Evolutionary conservation across 2,797 vertebrate genomes (phyloP).

Genomic region (Sebastes steindachneri): DNA sequence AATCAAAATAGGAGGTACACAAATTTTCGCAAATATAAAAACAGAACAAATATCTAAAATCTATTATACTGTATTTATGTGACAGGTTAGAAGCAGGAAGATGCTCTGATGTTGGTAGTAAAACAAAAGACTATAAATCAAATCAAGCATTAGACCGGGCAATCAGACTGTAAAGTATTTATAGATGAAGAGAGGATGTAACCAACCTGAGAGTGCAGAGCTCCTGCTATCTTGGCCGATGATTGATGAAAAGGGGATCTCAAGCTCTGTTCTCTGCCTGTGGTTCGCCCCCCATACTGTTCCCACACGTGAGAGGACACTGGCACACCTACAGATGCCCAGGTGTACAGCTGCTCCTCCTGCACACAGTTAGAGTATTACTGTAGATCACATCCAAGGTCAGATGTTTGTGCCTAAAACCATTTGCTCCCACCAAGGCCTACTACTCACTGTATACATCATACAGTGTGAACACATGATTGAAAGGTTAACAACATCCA

Average conservation of each 20-base stretch:
- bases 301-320: constrained; percentile 86
- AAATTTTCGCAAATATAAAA: not conserved
- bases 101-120: not conserved
- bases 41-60: not conserved
- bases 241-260: constrained; percentile 79
- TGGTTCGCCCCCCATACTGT: constrained; percentile 83
- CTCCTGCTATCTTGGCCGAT: constrained; percentile 29
- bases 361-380: constrained; percentile 55
- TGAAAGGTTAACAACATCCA: constrained; percentile 7
- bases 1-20: not conserved
- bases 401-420: not conserved
- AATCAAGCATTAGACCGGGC: not conserved
- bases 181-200: not conserved
- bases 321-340: constrained; percentile 90
- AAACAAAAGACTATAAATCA: not conserved
- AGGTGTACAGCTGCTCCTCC: constrained; percentile 95
- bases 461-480: not conserved
- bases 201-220: constrained; percentile 59
- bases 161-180: constrained; percentile 1
- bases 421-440: not conserved
- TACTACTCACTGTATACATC: not conserved
- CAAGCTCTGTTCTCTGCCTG: constrained; percentile 78
- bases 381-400: not conserved
- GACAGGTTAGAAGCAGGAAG: not conserved
- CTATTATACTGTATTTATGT: not conserved